phyloP scores from a whole-genome alignment of 2,888 invertebrate genomes.

The Macrosiphum euphorbiae region DNA sequence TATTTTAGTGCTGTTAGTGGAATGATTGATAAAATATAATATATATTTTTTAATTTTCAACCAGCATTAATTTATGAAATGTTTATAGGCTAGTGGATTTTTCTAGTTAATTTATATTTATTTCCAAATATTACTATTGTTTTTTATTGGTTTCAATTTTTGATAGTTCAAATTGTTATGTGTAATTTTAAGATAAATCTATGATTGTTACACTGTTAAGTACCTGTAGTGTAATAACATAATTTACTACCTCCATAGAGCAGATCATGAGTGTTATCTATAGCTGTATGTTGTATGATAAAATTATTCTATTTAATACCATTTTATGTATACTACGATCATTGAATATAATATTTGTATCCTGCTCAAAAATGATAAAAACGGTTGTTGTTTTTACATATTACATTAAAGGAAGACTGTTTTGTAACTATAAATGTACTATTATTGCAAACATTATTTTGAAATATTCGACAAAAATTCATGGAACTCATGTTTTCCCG shows the following conservation, averaged over 20 bases:
- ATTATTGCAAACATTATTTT: background rate
- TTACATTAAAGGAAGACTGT: background rate
- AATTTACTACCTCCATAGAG: background rate
- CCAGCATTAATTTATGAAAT: background rate
- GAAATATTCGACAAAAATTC: background rate
- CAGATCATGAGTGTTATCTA: background rate
- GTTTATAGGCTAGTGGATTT: background rate
- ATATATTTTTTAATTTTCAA: background rate
- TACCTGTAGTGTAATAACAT: background rate
- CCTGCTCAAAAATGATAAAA: background rate
- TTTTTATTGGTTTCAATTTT: background rate
- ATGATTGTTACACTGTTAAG: background rate
- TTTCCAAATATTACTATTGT: background rate
- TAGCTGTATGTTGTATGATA: background rate
- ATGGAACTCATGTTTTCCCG: background rate
- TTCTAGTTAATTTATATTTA: background rate
- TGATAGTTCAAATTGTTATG: background rate
- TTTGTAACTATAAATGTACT: background rate
- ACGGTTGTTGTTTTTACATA: background rate
- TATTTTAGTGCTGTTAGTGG: background rate
- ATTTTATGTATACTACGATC: background rate
- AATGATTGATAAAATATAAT: background rate
- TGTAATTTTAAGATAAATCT: background rate
- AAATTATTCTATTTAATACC: background rate
- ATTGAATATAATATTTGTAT: background rate